A percentile compares a stretch with the other conserved stretches of the same genome.
These are phyloP conservation scores for Pharmacophagus antenor DNA, from an alignment of 2,888 invertebrate species.

Conservation along the genomic window DNA sequence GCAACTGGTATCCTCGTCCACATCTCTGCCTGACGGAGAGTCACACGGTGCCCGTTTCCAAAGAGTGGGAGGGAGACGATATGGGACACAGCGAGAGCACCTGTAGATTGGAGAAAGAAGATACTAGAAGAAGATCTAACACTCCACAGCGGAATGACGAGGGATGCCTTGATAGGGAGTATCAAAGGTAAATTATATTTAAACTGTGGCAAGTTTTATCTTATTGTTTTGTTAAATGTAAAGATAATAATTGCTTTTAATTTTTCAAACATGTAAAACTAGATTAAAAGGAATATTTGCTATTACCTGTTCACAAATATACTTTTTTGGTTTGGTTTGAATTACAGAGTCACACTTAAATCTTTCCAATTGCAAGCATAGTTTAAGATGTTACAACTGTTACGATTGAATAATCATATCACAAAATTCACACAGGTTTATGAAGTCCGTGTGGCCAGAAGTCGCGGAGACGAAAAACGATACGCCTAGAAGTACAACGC, in stretches of 20 bases:
- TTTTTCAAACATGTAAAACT: too few relatives aligned
- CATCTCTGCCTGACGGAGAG: slow-evolving; percentile 42
- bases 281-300: too few relatives aligned
- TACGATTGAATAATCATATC: too few relatives aligned
- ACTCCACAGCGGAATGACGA: slow-evolving; percentile 50
- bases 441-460: slow-evolving; percentile 73
- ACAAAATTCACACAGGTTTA: slow-evolving; percentile 51
- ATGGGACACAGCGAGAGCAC: slow-evolving; percentile 38
- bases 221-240: too few relatives aligned
- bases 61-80: slow-evolving; percentile 67
- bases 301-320: too few relatives aligned
- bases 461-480: slow-evolving; percentile 45
- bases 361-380: too few relatives aligned
- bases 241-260: background rate
- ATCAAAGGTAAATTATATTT: slow-evolving; percentile 53
- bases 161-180: slow-evolving; percentile 59
- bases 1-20: slow-evolving; percentile 61
- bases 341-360: too few relatives aligned
- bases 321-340: too few relatives aligned
- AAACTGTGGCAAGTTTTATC: background rate
- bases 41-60: slow-evolving; percentile 41
- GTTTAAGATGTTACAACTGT: too few relatives aligned
- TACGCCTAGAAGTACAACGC: slow-evolving; percentile 43
- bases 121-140: slow-evolving; percentile 31
- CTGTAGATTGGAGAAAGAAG: slow-evolving; percentile 23